phyloP scores from a whole-genome alignment of 1,140 invertebrate genomes.

The Neomicropteryx cornuta region DNA sequence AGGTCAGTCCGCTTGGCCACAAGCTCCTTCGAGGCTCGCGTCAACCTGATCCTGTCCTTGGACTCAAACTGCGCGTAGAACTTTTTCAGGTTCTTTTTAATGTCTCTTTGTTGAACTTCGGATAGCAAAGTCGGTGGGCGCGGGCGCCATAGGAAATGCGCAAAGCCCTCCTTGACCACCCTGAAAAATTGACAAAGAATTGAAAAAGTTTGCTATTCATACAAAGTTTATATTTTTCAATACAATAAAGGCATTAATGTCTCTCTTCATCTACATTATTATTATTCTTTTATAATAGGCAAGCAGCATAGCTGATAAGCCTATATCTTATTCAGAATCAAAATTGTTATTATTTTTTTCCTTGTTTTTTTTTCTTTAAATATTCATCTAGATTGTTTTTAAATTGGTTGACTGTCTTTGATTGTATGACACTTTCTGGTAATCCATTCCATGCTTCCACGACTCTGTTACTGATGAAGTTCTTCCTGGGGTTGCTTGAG shows the following conservation, averaged over 20 bases:
- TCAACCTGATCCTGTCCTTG: conserved; percentile 87
- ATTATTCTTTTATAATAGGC: no score
- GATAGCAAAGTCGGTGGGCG: conserved; percentile 77
- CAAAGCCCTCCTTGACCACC: conserved; percentile 83
- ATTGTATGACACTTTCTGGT: no score
- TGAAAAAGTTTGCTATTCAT: not conserved
- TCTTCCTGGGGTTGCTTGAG: no score
- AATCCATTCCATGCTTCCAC: no score
- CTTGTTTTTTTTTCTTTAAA: no score
- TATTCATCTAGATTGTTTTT: no score
- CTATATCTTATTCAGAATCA: no score
- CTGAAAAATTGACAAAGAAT: conserved; percentile 26
- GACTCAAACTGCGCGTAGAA: conserved; percentile 93
- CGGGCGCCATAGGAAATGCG: conserved; percentile 93
- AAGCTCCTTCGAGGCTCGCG: conserved; percentile 92
- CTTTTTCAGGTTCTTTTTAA: conserved; percentile 97
- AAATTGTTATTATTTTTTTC: no score
- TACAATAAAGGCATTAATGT: not conserved
- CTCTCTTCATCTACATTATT: no score
- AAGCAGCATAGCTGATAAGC: no score
- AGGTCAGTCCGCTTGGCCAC: conserved; percentile 86
- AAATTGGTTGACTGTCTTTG: no score
- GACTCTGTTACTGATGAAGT: no score
- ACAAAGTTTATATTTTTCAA: not conserved
- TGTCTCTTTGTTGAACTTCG: conserved; percentile 78